These are phyloP conservation scores for Mobula hypostoma DNA, from an alignment of 2,113 vertebrate species.

Conservation along the genomic window DNA sequence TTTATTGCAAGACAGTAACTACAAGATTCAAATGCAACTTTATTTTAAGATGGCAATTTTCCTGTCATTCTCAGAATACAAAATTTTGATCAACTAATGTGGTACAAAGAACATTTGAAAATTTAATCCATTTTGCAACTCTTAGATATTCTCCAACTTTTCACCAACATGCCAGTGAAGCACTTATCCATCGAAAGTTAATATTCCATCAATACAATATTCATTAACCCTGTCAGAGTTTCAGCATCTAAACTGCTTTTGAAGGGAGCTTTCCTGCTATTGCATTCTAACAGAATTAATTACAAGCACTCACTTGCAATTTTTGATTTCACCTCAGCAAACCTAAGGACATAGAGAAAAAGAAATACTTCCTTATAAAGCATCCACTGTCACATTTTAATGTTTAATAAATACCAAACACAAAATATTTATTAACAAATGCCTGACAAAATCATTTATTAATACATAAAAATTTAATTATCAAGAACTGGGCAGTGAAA, in stretches of 20 bases:
- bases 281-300: not conserved
- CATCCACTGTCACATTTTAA: not conserved
- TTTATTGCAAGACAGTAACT: too few relatives aligned
- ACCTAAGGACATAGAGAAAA: slow-evolving; percentile 63
- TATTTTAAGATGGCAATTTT: not conserved
- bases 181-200: not conserved
- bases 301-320: slow-evolving; percentile 87
- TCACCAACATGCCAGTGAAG: not conserved
- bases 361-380: not conserved
- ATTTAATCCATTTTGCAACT: not conserved
- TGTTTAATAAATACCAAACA: not conserved
- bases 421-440: slow-evolving; percentile 45
- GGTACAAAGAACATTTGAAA: not conserved
- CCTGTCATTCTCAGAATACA: not conserved
- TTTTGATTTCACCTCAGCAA: slow-evolving; percentile 98
- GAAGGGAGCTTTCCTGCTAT: not conserved
- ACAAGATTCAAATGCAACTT: not conserved
- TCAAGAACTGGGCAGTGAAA: not conserved
- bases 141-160: not conserved
- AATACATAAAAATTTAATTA: slow-evolving; percentile 21
- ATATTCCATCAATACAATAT: not conserved
- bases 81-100: not conserved
- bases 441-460: slow-evolving; percentile 45
- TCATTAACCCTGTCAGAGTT: not conserved
- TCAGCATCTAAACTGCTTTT: not conserved